Evolutionary conservation across 2,113 vertebrate genomes (phyloP).

Genomic region (Hydrochoerus hydrochaeris): DNA sequence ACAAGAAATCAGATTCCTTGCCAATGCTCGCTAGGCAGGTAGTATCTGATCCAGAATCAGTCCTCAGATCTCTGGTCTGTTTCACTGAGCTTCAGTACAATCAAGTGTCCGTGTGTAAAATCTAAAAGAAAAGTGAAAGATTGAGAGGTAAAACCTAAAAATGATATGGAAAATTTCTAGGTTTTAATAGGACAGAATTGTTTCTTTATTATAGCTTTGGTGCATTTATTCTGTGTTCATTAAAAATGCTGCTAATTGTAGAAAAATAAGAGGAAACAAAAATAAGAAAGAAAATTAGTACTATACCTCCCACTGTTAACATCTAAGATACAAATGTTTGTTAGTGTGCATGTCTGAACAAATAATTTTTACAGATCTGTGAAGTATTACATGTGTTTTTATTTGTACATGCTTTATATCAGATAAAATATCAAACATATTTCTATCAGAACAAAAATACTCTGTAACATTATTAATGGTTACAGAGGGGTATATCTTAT

Average conservation of each 20-base stretch:
- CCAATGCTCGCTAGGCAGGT: neutral
- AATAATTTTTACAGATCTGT: constrained; percentile 1
- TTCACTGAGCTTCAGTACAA: neutral
- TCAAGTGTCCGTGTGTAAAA: neutral
- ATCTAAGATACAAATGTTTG: neutral
- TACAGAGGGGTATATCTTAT: neutral
- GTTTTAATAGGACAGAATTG: neutral
- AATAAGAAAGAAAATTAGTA: constrained; percentile 18
- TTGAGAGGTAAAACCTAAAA: neutral
- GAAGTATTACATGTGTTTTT: neutral
- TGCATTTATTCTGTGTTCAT: neutral
- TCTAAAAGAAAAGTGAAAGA: neutral
- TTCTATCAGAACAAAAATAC: constrained; percentile 33
- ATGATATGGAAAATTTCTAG: neutral
- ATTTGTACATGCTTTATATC: neutral
- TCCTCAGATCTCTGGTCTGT: neutral
- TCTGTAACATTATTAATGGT: constrained; percentile 1
- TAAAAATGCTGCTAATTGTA: neutral
- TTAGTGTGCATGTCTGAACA: neutral
- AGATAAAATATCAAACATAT: constrained; percentile 42
- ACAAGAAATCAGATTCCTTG: neutral
- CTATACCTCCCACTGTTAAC: neutral
- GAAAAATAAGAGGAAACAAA: neutral
- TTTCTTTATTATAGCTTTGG: neutral
- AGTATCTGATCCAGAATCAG: neutral